phyloP scores from a whole-genome alignment of 2,888 invertebrate genomes.

The Acronicta alni region DNA sequence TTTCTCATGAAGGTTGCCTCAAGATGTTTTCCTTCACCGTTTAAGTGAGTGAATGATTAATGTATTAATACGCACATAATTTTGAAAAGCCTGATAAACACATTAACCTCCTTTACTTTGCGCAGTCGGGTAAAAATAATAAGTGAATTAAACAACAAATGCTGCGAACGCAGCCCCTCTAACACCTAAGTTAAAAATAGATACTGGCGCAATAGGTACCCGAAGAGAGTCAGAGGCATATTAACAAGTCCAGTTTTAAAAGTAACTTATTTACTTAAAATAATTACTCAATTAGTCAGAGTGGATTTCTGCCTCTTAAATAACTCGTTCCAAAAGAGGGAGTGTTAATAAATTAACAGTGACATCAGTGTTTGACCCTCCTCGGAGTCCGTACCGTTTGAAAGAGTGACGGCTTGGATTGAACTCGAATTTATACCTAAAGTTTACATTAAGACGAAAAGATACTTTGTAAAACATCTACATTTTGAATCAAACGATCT shows the following conservation, averaged over 20 bases:
- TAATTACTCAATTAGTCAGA: slow-evolving; percentile 62
- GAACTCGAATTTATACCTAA: slow-evolving; percentile 53
- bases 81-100: too few species aligned
- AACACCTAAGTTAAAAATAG: slow-evolving; percentile 27
- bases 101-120: too few species aligned
- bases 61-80: too few species aligned
- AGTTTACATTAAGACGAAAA: slow-evolving; percentile 42
- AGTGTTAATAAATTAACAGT: slow-evolving; percentile 73
- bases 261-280: slow-evolving; percentile 24
- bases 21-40: too few species aligned
- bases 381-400: slow-evolving; percentile 60
- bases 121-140: too few species aligned
- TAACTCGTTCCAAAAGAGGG: slow-evolving; percentile 61
- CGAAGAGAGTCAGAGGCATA: too few species aligned
- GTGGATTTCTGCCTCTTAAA: slow-evolving; percentile 58
- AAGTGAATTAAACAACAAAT: slow-evolving; percentile 3
- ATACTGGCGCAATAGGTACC: slow-evolving; percentile 27
- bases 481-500: slow-evolving; percentile 30
- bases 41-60: too few species aligned
- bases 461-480: slow-evolving; percentile 30
- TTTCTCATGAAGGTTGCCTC: too few species aligned
- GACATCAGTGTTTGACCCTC: slow-evolving; percentile 74
- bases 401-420: slow-evolving; percentile 67
- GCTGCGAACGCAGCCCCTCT: slow-evolving; percentile 3
- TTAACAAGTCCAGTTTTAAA: slow-evolving; percentile 16